Conservation (phyloP, 2,797 vertebrate species). For the Clarias laeviceps region DNA sequence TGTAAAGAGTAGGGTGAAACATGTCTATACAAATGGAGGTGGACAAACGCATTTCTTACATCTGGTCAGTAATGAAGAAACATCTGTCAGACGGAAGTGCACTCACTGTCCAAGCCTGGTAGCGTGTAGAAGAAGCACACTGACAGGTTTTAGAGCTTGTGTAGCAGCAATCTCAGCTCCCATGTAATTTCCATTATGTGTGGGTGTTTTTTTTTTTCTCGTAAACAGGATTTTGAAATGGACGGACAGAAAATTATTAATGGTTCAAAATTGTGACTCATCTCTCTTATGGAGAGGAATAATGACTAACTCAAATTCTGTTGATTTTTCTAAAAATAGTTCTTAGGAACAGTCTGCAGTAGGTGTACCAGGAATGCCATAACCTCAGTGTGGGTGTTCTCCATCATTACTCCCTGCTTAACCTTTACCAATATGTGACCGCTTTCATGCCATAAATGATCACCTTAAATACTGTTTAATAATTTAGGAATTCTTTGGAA, state of each 20-base stretch:
- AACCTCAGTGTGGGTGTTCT: neutral
- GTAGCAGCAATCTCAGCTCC: neutral
- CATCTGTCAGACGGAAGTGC: slow-evolving; percentile 1
- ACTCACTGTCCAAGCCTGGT: slow-evolving; percentile 2
- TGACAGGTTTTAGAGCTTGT: slow-evolving; percentile 24
- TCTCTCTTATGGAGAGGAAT: slow-evolving; percentile 9
- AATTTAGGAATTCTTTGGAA: neutral
- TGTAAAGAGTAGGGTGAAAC: neutral
- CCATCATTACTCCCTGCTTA: neutral
- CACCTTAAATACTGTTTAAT: neutral
- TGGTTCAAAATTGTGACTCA: slow-evolving; percentile 32
- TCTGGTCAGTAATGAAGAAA: neutral
- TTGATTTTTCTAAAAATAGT: slow-evolving; percentile 10
- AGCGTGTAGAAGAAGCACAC: neutral
- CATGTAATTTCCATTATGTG: neutral
- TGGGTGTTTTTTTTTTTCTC: neutral
- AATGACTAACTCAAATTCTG: slow-evolving; percentile 22
- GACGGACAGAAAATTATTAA: slow-evolving; percentile 1
- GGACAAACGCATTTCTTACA: slow-evolving; percentile 11
- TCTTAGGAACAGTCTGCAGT: neutral
- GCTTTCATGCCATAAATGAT: neutral
- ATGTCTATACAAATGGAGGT: neutral
- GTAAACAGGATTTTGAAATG: slow-evolving; percentile 14
- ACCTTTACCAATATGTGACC: neutral
- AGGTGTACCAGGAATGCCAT: neutral